phyloP scores from a whole-genome alignment of 2,888 invertebrate genomes.

The Ornithoptera priamus region DNA sequence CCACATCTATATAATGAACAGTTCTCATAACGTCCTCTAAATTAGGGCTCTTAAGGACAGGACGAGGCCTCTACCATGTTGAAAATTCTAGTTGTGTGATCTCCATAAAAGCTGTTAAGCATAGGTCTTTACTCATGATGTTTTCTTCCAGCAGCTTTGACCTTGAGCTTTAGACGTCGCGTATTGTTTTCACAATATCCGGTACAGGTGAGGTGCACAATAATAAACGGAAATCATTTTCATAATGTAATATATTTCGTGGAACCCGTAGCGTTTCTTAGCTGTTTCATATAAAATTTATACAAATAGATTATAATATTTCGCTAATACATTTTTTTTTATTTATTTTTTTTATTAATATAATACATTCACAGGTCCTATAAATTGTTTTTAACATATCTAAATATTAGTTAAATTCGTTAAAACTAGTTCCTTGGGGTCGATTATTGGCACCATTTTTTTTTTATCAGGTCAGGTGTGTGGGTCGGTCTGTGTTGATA shows the following conservation, averaged over 20 bases:
- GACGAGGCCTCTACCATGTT: too few relatives aligned
- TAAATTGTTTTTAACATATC: conserved; percentile 52
- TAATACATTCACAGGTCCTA: conserved; percentile 56
- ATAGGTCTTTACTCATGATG: too few relatives aligned
- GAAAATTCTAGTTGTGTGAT: too few relatives aligned
- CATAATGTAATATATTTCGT: conserved; percentile 76
- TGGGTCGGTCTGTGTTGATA: conserved; percentile 27
- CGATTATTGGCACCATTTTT: conserved; percentile 67
- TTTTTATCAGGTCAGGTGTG: conserved; percentile 34
- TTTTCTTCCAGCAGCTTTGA: too few relatives aligned
- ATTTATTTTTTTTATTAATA: conserved; percentile 37
- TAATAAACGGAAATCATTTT: conserved; percentile 50
- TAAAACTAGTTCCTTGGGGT: conserved; percentile 55
- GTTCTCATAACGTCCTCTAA: too few relatives aligned
- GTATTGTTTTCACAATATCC: too few relatives aligned
- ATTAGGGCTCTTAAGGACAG: too few relatives aligned
- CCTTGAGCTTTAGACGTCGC: too few relatives aligned
- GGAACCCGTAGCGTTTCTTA: conserved; percentile 80
- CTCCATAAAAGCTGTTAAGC: too few relatives aligned
- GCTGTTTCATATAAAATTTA: conserved; percentile 73
- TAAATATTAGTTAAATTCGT: conserved; percentile 48
- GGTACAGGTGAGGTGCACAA: conserved; percentile 31
- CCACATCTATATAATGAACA: too few relatives aligned
- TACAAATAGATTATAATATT: conserved; percentile 64
- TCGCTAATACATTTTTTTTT: conserved; percentile 49